Conservation (phyloP, 1,140 invertebrate genomes). For the Phymorhynchus buccinoides region DNA sequence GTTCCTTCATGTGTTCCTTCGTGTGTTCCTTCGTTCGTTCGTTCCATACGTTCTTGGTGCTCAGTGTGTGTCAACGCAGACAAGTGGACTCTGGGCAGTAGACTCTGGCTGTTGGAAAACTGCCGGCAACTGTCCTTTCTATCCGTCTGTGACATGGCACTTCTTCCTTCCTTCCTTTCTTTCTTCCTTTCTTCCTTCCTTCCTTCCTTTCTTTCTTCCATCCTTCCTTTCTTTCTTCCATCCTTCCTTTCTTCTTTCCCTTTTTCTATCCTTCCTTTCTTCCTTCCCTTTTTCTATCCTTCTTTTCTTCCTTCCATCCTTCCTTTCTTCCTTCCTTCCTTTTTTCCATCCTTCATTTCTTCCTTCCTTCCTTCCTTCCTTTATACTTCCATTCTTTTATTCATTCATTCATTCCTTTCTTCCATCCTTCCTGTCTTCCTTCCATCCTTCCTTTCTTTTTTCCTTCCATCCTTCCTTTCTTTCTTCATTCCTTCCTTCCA, state of each 20-base stretch:
- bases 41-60: too few relatives aligned
- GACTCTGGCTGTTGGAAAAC: constrained; percentile 16
- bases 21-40: not conserved
- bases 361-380: not conserved
- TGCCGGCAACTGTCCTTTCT: not conserved
- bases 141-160: not conserved
- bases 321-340: not conserved
- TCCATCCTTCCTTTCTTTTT: not conserved
- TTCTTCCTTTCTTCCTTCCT: not conserved
- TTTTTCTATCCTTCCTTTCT: not conserved
- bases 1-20: not conserved
- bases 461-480: not conserved
- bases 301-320: not conserved
- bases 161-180: not conserved
- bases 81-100: not conserved
- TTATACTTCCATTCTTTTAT: too few relatives aligned
- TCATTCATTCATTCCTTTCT: too few relatives aligned
- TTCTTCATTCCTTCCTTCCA: not conserved
- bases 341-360: not conserved
- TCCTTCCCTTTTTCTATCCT: not conserved
- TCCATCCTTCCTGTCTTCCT: too few relatives aligned
- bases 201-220: not conserved
- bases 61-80: too few relatives aligned
- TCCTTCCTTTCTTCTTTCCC: not conserved
- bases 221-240: not conserved